Base-by-base conservation (phyloP, 2,797 vertebrate species). In the Macropus fuliginosus region DNA sequence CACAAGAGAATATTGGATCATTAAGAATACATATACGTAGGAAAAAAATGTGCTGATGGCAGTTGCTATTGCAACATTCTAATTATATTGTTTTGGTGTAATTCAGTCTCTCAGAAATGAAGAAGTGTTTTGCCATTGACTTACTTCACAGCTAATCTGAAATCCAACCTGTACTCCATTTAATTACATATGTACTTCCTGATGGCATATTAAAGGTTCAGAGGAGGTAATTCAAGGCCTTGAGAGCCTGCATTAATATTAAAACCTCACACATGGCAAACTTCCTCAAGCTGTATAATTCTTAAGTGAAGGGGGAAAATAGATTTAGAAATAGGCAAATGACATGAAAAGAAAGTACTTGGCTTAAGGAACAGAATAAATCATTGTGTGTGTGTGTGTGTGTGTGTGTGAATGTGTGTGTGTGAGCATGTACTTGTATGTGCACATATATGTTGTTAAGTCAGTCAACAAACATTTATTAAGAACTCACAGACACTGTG, bases 141-240 rank as follows among this genome's bases (percentile, higher is more conserved):
- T 50, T 95, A 96, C 95, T 96, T 92, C 91, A 94, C 59, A 90
- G 94, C 95, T 97, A 97, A 98, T 97, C 96, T 18, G 94, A 97
- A 98, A 97, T 96, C 90, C 94, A 93, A 96, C 0, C 0, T 96
- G 97, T 55, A 91, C 66, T 94, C 89, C 9, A 96, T 98, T 98
- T 98, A 98, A 98, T 98, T 98, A 98, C 97, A 96, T 91, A 96
- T 81, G 62, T 96, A 94, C 98, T 98, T 98, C 96, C 98, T 98
- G 98, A 98, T 98, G 97, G 98, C 97, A 97, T 95, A 97, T 92
- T 97, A 98, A 4, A 55, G 94, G 96, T 92, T 98, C 96, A 96
- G 91, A 95, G 95, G 97, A 97, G 97, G 56, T 98, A 97, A 98
- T 98, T 97, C 98, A 97, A 94, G 98, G 97, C 96, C 96, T 93